A percentile compares a stretch with the other conserved stretches of the same genome.
phyloP scores from a whole-genome alignment of 2,888 invertebrate genomes.

The Vandiemenella viatica region DNA sequence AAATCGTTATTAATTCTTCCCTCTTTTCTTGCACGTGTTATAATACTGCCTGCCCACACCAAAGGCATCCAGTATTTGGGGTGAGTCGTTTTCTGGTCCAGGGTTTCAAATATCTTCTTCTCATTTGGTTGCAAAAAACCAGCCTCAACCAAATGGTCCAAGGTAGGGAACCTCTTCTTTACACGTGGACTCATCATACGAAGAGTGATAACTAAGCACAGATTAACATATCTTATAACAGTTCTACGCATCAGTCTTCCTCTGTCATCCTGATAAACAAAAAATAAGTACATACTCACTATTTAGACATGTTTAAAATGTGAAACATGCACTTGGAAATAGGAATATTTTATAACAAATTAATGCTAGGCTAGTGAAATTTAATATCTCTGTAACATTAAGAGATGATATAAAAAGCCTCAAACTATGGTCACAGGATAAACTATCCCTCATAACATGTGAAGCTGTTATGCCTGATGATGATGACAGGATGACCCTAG shows the following conservation, averaged over 20 bases:
- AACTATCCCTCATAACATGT: too few relatives aligned
- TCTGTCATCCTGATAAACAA: constrained; percentile 21
- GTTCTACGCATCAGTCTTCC: constrained; percentile 26
- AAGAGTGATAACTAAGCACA: constrained; percentile 23
- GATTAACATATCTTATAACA: constrained; percentile 26
- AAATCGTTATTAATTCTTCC: constrained; percentile 26
- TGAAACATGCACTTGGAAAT: too few relatives aligned
- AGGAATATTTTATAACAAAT: too few relatives aligned
- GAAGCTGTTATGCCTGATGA: too few relatives aligned
- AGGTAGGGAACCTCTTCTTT: constrained; percentile 25
- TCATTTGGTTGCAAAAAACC: constrained; percentile 26
- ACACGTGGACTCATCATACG: constrained; percentile 25
- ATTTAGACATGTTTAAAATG: too few relatives aligned
- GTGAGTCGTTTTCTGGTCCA: constrained; percentile 17
- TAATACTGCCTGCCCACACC: constrained; percentile 25
- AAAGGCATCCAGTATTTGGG: constrained; percentile 27
- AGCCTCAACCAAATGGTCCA: constrained; percentile 26
- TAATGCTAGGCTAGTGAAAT: too few relatives aligned
- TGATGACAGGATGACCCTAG: too few relatives aligned
- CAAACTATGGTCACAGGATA: too few relatives aligned
- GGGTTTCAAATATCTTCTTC: constrained; percentile 23
- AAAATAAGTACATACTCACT: too few relatives aligned
- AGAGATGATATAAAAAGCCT: too few relatives aligned
- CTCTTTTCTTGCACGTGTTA: constrained; percentile 23
- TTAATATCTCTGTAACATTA: too few relatives aligned